These are phyloP conservation scores for Thereva unica DNA, from an alignment of 2,888 invertebrate genomes.

Conservation along the genomic window DNA sequence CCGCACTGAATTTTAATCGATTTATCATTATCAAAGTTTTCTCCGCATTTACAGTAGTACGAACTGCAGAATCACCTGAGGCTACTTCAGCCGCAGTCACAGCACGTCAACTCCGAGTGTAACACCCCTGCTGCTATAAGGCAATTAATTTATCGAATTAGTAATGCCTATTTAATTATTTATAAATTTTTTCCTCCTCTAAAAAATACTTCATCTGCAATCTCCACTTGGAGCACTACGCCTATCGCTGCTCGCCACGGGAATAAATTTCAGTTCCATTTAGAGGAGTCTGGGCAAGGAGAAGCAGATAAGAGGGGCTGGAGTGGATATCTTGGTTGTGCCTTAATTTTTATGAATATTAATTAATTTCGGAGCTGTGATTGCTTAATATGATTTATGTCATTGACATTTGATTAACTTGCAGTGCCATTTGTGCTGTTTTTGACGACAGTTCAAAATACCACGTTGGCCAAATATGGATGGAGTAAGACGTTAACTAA, in stretches of 20 bases:
- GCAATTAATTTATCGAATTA: conserved; percentile 41
- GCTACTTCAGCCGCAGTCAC: conserved; percentile 13
- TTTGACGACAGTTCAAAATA: background rate
- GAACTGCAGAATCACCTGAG: background rate
- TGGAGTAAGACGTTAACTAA: background rate
- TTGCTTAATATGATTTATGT: conserved; percentile 40
- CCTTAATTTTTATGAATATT: conserved; percentile 38
- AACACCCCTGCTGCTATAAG: conserved; percentile 30
- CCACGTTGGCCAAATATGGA: background rate
- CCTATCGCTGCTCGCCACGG: background rate
- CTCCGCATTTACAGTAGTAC: background rate
- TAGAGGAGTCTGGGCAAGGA: background rate
- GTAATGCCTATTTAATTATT: conserved; percentile 41
- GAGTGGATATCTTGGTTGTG: conserved; percentile 2
- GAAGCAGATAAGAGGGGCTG: background rate
- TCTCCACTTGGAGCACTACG: conserved; percentile 1
- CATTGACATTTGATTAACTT: conserved; percentile 41
- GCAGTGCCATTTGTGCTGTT: conserved; percentile 21
- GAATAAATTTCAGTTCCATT: background rate
- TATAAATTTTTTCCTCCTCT: conserved; percentile 7
- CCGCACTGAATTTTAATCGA: no score
- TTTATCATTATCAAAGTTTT: no score
- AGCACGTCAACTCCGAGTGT: conserved; percentile 22
- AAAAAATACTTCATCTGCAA: conserved; percentile 16
- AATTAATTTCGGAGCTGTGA: conserved; percentile 27